Evolutionary conservation across 2,888 invertebrate genomes (phyloP).

Genomic region (Machimus atricapillus): DNA sequence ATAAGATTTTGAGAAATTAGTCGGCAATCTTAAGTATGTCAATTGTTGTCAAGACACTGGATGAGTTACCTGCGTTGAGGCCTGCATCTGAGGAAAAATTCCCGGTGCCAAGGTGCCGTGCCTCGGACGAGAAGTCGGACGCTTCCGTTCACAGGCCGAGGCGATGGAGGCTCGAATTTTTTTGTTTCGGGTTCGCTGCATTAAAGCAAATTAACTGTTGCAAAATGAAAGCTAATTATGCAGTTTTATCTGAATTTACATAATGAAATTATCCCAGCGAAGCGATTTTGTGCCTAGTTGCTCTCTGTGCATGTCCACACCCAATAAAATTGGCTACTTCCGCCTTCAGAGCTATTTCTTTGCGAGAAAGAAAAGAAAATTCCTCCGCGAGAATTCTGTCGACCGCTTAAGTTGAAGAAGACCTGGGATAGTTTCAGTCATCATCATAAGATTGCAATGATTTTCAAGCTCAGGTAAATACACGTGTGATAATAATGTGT

Average conservation of each 20-base stretch:
- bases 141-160: neutral
- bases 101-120: neutral
- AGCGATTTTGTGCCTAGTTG: neutral
- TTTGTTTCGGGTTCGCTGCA: neutral
- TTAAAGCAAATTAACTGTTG: neutral
- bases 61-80: neutral
- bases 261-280: neutral
- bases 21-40: neutral
- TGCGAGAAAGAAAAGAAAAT: neutral
- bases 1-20: conserved; percentile 2
- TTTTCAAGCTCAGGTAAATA: neutral
- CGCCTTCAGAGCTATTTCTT: neutral
- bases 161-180: neutral
- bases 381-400: neutral
- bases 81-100: neutral
- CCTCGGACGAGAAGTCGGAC: neutral
- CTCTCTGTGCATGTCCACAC: neutral
- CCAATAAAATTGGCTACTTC: neutral
- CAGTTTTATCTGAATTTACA: neutral
- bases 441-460: neutral
- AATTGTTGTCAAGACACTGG: neutral
- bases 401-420: neutral
- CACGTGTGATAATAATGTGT: neutral
- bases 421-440: neutral
- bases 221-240: neutral